phyloP scores from a whole-genome alignment of 2,888 invertebrate genomes.

The Philereme transversata region DNA sequence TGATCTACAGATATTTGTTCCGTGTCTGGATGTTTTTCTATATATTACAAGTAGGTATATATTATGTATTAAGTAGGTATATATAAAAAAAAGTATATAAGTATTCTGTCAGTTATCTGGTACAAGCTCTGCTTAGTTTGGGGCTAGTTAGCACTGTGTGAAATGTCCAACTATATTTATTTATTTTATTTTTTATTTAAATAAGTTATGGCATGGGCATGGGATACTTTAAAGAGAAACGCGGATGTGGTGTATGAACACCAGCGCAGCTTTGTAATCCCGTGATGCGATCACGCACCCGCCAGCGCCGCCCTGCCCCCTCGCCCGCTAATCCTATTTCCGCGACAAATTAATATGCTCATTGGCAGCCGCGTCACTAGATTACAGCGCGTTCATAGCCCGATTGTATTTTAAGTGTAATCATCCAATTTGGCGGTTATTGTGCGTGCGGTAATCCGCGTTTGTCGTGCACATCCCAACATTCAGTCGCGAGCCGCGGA shows the following conservation, averaged over 20 bases:
- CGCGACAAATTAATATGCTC: slow-evolving; percentile 83
- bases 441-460: slow-evolving; percentile 82
- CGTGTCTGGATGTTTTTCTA: too few species aligned
- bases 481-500: slow-evolving; percentile 65
- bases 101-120: too few species aligned
- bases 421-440: slow-evolving; percentile 86
- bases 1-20: too few species aligned
- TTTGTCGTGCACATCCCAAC: slow-evolving; percentile 65
- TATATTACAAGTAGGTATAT: too few species aligned
- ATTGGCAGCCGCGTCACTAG: slow-evolving; percentile 81
- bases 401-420: slow-evolving; percentile 87
- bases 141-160: too few species aligned
- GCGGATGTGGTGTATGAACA: slow-evolving; percentile 31
- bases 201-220: slow-evolving; percentile 30
- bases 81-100: too few species aligned
- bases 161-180: too few species aligned
- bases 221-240: slow-evolving; percentile 51
- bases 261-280: slow-evolving; percentile 43
- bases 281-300: slow-evolving; percentile 61
- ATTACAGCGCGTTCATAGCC: slow-evolving; percentile 80
- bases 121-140: too few species aligned
- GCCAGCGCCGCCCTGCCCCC: slow-evolving; percentile 30
- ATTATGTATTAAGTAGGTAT: too few species aligned
- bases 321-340: slow-evolving; percentile 74
- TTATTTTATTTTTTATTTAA: too few species aligned